Evolutionary conservation across 2,888 invertebrate genomes (phyloP).

Genomic region (Adineta ricciae): DNA sequence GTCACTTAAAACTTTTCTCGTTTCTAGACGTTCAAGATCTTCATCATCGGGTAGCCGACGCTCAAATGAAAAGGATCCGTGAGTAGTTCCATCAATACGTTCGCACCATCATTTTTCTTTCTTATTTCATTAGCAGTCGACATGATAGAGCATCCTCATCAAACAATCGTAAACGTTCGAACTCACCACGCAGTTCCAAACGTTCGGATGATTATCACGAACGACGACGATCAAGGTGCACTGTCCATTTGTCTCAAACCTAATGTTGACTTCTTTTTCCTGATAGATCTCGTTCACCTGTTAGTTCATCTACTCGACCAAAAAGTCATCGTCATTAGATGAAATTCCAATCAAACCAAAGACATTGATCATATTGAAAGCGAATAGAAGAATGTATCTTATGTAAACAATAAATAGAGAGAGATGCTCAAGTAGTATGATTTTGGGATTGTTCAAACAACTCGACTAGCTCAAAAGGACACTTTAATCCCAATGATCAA

Average conservation of each 20-base stretch:
- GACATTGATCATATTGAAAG: not conserved
- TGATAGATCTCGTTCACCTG: not conserved
- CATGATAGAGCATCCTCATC: not conserved
- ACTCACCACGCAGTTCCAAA: not conserved
- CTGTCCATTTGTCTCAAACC: not conserved
- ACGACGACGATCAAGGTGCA: not conserved
- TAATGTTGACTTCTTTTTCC: not conserved
- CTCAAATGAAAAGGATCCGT: not conserved
- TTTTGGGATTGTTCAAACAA: no score
- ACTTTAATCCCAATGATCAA: no score
- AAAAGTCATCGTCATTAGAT: not conserved
- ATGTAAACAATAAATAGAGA: no score
- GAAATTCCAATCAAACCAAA: no score
- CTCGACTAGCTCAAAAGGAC: no score
- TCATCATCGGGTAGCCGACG: not conserved
- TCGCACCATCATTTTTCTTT: not conserved
- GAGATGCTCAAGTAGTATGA: no score
- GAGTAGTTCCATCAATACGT: not conserved
- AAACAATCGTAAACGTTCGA: not conserved
- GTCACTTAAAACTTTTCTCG: not conserved
- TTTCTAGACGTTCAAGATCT: not conserved
- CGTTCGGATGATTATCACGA: not conserved
- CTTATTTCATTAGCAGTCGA: not conserved
- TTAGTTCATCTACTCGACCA: not conserved
- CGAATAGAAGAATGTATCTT: not conserved